Evolutionary conservation across 2,113 vertebrate genomes (phyloP).

Genomic region (Toxotes jaculatrix): DNA sequence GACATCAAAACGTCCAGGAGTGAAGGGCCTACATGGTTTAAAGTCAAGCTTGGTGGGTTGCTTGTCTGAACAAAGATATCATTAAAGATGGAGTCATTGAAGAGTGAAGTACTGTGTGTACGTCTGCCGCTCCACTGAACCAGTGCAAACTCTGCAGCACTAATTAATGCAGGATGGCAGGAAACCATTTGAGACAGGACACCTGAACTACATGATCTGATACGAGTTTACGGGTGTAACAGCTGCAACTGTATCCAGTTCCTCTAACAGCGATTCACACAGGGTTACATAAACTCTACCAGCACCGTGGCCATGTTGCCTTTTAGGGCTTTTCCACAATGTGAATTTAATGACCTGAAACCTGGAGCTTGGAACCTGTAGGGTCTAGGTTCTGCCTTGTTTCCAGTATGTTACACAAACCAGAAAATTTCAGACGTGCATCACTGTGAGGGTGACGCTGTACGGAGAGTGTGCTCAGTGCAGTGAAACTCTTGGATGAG

Average conservation of each 20-base stretch:
- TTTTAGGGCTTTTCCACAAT: neutral
- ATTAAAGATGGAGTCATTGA: conserved; percentile 9
- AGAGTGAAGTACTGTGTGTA: neutral
- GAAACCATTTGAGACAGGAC: neutral
- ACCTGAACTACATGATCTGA: neutral
- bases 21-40: conserved; percentile 10
- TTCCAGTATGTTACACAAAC: neutral
- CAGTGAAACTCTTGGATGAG: neutral
- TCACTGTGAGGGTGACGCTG: neutral
- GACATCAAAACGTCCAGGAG: conserved; percentile 8
- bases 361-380: neutral
- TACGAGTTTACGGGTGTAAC: neutral
- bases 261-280: neutral
- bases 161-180: neutral
- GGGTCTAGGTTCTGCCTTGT: neutral
- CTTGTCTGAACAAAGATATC: conserved; percentile 32
- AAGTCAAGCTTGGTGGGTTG: conserved; percentile 20
- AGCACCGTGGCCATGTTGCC: too few species aligned
- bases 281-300: neutral
- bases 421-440: neutral
- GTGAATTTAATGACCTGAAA: neutral
- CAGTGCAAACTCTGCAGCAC: neutral
- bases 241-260: neutral
- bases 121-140: conserved; percentile 30
- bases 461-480: neutral